These are phyloP conservation scores for Malthinus seriepunctatus DNA, from an alignment of 2,888 invertebrate genomes.

Conservation along the genomic window DNA sequence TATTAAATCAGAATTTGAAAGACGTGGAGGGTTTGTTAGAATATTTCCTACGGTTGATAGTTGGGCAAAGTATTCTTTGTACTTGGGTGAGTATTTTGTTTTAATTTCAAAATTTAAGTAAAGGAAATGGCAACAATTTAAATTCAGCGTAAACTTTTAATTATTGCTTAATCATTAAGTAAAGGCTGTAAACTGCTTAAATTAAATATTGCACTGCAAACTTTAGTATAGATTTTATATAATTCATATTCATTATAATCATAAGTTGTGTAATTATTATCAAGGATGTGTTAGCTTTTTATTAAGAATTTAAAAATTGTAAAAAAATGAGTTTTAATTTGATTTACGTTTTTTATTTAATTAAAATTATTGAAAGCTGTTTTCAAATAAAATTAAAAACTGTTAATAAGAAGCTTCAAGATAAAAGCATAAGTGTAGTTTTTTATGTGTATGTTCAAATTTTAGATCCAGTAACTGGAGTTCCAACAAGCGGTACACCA, in stretches of 20 bases:
- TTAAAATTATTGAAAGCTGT: too few relatives aligned
- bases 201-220: too few relatives aligned
- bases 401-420: too few relatives aligned
- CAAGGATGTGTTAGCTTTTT: not conserved
- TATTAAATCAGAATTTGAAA: slow-evolving; percentile 76
- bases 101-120: not conserved
- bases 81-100: slow-evolving; percentile 61
- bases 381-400: too few relatives aligned
- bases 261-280: too few relatives aligned
- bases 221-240: not conserved
- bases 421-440: too few relatives aligned
- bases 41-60: slow-evolving; percentile 90
- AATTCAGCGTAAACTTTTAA: not conserved
- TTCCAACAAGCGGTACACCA: slow-evolving; percentile 70
- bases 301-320: too few relatives aligned
- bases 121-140: too few relatives aligned
- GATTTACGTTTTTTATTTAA: too few relatives aligned
- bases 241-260: not conserved
- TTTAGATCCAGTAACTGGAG: slow-evolving; percentile 72
- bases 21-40: slow-evolving; percentile 86
- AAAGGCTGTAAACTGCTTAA: too few relatives aligned
- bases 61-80: slow-evolving; percentile 81
- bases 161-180: not conserved
- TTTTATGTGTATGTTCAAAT: not conserved
- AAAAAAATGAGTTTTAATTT: too few relatives aligned